phyloP scores from a whole-genome alignment of 2,113 vertebrate genomes.

The Mastomys coucha region DNA sequence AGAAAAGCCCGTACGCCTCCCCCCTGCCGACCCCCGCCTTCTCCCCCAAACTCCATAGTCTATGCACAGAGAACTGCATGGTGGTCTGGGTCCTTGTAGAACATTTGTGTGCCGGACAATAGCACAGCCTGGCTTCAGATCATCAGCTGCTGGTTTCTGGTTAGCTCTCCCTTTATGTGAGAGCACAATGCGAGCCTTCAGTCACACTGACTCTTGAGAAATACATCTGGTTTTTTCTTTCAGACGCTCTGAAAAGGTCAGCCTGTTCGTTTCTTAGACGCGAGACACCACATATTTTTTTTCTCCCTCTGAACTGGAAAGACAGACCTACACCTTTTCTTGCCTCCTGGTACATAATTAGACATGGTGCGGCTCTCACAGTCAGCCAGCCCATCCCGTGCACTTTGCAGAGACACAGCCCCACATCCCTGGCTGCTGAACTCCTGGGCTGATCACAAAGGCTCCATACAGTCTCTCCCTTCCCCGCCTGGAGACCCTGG shows the following conservation, averaged over 20 bases:
- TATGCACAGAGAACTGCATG: slow-evolving; percentile 87
- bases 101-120: slow-evolving; percentile 91
- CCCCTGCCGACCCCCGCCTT: neutral
- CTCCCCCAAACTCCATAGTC: slow-evolving; percentile 74
- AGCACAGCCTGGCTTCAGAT: slow-evolving; percentile 91
- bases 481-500: slow-evolving; percentile 28
- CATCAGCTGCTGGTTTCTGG: slow-evolving; percentile 93
- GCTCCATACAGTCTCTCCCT: slow-evolving; percentile 61
- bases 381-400: slow-evolving; percentile 84
- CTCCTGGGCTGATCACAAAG: slow-evolving; percentile 82
- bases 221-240: slow-evolving; percentile 93
- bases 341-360: slow-evolving; percentile 88
- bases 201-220: slow-evolving; percentile 92
- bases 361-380: slow-evolving; percentile 88
- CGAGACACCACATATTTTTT: slow-evolving; percentile 86
- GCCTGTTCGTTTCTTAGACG: slow-evolving; percentile 92
- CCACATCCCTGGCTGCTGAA: slow-evolving; percentile 81
- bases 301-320: slow-evolving; percentile 88
- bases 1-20: slow-evolving; percentile 59
- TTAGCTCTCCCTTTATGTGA: slow-evolving; percentile 91
- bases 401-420: slow-evolving; percentile 82
- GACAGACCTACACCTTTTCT: slow-evolving; percentile 90
- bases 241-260: slow-evolving; percentile 91
- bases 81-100: slow-evolving; percentile 91
- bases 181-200: slow-evolving; percentile 91